Conservation (phyloP, 2,797 vertebrate species). For the Sternarchorhynchus goeldii region DNA sequence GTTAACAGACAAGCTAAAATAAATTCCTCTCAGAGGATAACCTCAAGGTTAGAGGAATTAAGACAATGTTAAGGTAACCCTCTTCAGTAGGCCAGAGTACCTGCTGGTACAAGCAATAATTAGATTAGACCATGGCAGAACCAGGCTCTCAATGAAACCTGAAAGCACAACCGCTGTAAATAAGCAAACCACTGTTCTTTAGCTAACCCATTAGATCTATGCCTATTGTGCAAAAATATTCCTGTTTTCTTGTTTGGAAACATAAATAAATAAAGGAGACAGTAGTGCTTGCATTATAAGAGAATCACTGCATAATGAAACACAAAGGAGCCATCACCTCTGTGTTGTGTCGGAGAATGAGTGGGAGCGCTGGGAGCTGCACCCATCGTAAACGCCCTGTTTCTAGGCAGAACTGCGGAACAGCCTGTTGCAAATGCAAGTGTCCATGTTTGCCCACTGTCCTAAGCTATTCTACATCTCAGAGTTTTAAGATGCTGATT, state of each 20-base stretch:
- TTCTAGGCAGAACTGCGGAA: slow-evolving; percentile 35
- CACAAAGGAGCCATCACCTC: slow-evolving; percentile 30
- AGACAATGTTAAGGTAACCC: slow-evolving; percentile 43
- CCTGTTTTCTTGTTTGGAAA: background rate
- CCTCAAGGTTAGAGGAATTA: slow-evolving; percentile 63
- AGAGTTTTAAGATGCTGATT: slow-evolving; percentile 42
- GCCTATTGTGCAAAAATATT: slow-evolving; percentile 42
- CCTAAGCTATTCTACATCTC: slow-evolving; percentile 24
- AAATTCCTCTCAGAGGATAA: slow-evolving; percentile 48
- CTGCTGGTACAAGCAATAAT: slow-evolving; percentile 66
- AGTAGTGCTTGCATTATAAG: slow-evolving; percentile 20
- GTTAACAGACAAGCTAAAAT: slow-evolving; percentile 45
- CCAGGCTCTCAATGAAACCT: slow-evolving; percentile 50
- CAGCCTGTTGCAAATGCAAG: slow-evolving; percentile 34
- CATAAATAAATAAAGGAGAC: slow-evolving; percentile 17
- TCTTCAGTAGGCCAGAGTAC: slow-evolving; percentile 58
- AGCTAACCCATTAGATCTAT: slow-evolving; percentile 33
- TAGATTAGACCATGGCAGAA: slow-evolving; percentile 53
- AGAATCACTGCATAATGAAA: slow-evolving; percentile 22
- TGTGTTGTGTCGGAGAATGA: slow-evolving; percentile 27
- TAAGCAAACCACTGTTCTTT: slow-evolving; percentile 42
- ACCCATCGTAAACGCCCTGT: slow-evolving; percentile 48
- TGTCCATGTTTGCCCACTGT: slow-evolving; percentile 33
- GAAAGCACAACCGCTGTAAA: slow-evolving; percentile 31
- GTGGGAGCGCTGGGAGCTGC: slow-evolving; percentile 41